These are phyloP conservation scores for Tonatia bakeri DNA, from an alignment of 2,113 vertebrate species.

Conservation along the genomic window DNA sequence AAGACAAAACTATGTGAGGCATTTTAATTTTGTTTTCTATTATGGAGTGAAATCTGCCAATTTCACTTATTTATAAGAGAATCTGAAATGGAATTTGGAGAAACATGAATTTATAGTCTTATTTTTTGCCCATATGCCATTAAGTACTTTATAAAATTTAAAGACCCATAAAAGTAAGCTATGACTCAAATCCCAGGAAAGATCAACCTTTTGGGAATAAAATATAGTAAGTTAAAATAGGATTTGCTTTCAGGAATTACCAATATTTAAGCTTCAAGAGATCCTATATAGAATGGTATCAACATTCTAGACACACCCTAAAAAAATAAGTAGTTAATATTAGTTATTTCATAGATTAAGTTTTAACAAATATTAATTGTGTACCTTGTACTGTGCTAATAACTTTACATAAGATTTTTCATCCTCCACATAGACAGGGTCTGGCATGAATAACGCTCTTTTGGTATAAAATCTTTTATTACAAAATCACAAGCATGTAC, in stretches of 20 bases:
- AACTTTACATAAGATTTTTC: neutral
- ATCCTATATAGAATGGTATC: neutral
- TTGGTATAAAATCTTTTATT: too few relatives aligned
- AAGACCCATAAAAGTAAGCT: slow-evolving; percentile 62
- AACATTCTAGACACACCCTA: neutral
- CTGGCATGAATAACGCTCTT: too few relatives aligned
- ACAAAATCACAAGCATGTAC: too few relatives aligned
- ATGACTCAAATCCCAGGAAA: slow-evolving; percentile 55
- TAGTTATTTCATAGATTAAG: slow-evolving; percentile 35
- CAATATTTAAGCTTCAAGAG: slow-evolving; percentile 13
- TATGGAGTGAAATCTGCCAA: slow-evolving; percentile 35
- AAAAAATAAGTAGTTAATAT: neutral
- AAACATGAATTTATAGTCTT: slow-evolving; percentile 59
- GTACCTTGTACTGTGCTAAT: neutral
- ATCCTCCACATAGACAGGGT: neutral
- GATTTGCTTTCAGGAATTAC: slow-evolving; percentile 19
- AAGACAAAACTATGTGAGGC: neutral
- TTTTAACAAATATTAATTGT: slow-evolving; percentile 26
- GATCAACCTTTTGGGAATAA: neutral
- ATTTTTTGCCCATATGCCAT: slow-evolving; percentile 52
- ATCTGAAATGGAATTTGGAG: slow-evolving; percentile 54
- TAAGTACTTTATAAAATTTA: slow-evolving; percentile 63
- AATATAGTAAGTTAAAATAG: slow-evolving; percentile 24
- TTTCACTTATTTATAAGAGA: slow-evolving; percentile 50
- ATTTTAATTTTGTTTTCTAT: slow-evolving; percentile 57